Conservation (phyloP, 2,113 vertebrate species). For the Tychaedon coryphoeus region DNA sequence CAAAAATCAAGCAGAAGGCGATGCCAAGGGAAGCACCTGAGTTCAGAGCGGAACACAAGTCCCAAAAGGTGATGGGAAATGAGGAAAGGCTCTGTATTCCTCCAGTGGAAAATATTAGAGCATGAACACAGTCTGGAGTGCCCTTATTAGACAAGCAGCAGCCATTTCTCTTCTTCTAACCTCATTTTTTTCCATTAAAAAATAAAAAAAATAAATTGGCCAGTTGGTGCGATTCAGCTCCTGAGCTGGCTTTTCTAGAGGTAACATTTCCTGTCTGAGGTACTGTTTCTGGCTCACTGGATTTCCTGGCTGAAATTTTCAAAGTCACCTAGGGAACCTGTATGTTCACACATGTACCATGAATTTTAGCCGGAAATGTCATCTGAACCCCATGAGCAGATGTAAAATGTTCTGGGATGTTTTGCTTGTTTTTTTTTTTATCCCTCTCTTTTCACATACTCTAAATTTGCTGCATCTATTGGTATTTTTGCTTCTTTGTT, state of each 20-base stretch:
- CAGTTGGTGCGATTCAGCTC: slow-evolving; percentile 30
- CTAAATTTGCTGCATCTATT: background rate
- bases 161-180: slow-evolving; percentile 17
- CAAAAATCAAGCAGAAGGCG: background rate
- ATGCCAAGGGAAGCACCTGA: background rate
- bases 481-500: background rate
- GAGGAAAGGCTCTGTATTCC: slow-evolving; percentile 4
- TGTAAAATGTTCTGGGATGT: background rate
- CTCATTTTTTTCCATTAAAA: slow-evolving; percentile 28
- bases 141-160: background rate
- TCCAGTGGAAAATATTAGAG: slow-evolving; percentile 32
- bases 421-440: background rate
- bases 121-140: background rate
- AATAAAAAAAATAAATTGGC: background rate
- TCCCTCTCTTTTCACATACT: background rate
- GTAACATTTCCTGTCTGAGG: slow-evolving; percentile 30
- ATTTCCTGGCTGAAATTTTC: slow-evolving; percentile 51
- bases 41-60: background rate
- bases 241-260: slow-evolving; percentile 31
- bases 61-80: background rate
- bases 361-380: slow-evolving; percentile 32
- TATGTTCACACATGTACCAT: background rate
- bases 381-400: slow-evolving; percentile 13
- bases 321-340: slow-evolving; percentile 26
- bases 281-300: slow-evolving; percentile 19